Percentiles rank a stretch among this genome's conserved stretches.
Evolutionary conservation across 2,113 vertebrate species (phyloP).

Genomic region (Myotis lucifugus): DNA sequence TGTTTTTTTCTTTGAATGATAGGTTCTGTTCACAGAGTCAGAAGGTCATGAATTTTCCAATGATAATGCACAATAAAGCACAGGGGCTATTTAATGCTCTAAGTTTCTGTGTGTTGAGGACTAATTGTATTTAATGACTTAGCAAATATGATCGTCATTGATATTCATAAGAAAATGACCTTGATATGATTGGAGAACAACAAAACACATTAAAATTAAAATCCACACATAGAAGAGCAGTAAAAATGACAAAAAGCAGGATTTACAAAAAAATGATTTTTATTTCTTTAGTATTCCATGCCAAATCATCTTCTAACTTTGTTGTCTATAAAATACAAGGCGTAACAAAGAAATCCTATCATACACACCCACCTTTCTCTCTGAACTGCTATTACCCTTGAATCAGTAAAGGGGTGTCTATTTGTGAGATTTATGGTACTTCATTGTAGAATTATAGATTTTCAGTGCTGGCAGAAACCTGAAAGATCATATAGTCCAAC

Average conservation of each 20-base stretch:
- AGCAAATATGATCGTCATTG: not conserved
- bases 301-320: not conserved
- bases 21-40: not conserved
- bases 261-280: not conserved
- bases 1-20: not conserved
- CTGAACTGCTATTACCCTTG: not conserved
- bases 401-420: not conserved
- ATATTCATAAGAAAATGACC: not conserved
- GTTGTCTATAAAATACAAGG: not conserved
- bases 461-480: not conserved
- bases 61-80: not conserved
- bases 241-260: not conserved
- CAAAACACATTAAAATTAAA: not conserved
- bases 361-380: not conserved
- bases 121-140: not conserved
- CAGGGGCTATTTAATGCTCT: not conserved
- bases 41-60: not conserved
- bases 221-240: not conserved
- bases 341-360: not conserved
- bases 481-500: not conserved
- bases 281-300: not conserved
- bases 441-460: not conserved
- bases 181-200: not conserved
- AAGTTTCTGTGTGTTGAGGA: not conserved
- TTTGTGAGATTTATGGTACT: slow-evolving; percentile 41